Conservation (phyloP, 2,797 vertebrate genomes). For the Gymnoscopelus microlampas region DNA sequence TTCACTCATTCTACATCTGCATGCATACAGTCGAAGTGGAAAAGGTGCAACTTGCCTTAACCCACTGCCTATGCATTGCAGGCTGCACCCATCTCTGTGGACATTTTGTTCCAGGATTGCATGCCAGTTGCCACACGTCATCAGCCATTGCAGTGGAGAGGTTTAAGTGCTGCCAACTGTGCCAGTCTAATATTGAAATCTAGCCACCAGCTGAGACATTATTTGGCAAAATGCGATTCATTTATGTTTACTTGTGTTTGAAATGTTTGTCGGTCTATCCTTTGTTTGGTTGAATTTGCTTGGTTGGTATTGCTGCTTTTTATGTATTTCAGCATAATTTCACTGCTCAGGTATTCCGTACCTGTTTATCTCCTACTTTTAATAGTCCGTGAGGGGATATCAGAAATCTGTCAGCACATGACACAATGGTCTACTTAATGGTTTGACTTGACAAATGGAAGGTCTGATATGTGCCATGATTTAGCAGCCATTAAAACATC, state of each 20-base stretch:
- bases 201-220: slow-evolving; percentile 67
- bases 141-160: slow-evolving; percentile 49
- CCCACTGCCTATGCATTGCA: slow-evolving; percentile 34
- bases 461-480: slow-evolving; percentile 67
- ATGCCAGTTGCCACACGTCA: slow-evolving; percentile 43
- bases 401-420: slow-evolving; percentile 54
- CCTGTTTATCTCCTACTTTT: slow-evolving; percentile 55
- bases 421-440: slow-evolving; percentile 62
- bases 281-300: slow-evolving; percentile 63
- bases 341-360: slow-evolving; percentile 65
- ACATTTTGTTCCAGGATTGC: background rate
- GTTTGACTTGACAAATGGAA: slow-evolving; percentile 69
- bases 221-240: slow-evolving; percentile 56
- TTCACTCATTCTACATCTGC: slow-evolving; percentile 41
- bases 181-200: slow-evolving; percentile 68
- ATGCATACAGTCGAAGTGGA: slow-evolving; percentile 18
- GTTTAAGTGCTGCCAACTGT: slow-evolving; percentile 66
- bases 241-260: slow-evolving; percentile 65
- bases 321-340: slow-evolving; percentile 45
- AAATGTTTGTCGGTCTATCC: slow-evolving; percentile 61
- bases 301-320: slow-evolving; percentile 45
- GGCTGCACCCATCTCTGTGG: slow-evolving; percentile 55
- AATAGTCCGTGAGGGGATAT: slow-evolving; percentile 40
- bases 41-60: background rate
- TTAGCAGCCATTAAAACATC: slow-evolving; percentile 76